Base-by-base conservation (phyloP, 1,140 invertebrate species). In the Pseudomyrmex concolor region DNA sequence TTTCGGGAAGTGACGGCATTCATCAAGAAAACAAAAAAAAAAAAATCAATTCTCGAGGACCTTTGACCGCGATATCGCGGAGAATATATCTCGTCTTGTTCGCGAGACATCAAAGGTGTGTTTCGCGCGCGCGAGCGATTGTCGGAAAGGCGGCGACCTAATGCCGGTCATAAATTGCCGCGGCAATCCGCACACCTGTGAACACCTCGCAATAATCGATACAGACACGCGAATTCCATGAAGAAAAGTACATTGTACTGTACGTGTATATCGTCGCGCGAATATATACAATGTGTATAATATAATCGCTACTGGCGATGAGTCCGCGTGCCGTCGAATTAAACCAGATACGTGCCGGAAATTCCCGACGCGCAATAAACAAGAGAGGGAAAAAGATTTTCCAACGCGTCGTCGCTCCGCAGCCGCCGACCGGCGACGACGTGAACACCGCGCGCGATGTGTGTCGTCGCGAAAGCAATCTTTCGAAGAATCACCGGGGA, bases 391-490 rank as follows among this genome's bases (percentile, higher is more conserved):
- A 60, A 76, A 68, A 66, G 63, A 57, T 78, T 83, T 78, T 77
- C 73, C 67, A 68, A 51, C 10, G 50, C 50, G 50, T 12, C 59
- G 25, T 76, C 57, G 57, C 67, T 55, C 43, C 72, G 70, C 12
- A 22, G 25, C 50, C 54, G 62, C n/a, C 51, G 63, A 68, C 43
- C 54, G 60, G 12, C 51, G 63, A 45, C 55, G 82, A 51, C 78
- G 82, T 25, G 73, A 78, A 78, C 82, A 63, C 77, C 25, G 34
- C 25, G 34, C 34, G 34, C 34, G 34, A 5, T 34, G 54, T 83
- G 77, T 77, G 54, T 64, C 73, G 82, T 66, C 60, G 54, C 63
- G 45, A 83, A 68, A 83, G 82, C 82, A 78, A 83, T 83, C 82
- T 83, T 66, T 78, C 43, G 63, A 48, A 13, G 82, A 78, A 83